These are phyloP conservation scores for Rotaria socialis DNA, from an alignment of 2,888 invertebrate genomes.

Conservation along the genomic window DNA sequence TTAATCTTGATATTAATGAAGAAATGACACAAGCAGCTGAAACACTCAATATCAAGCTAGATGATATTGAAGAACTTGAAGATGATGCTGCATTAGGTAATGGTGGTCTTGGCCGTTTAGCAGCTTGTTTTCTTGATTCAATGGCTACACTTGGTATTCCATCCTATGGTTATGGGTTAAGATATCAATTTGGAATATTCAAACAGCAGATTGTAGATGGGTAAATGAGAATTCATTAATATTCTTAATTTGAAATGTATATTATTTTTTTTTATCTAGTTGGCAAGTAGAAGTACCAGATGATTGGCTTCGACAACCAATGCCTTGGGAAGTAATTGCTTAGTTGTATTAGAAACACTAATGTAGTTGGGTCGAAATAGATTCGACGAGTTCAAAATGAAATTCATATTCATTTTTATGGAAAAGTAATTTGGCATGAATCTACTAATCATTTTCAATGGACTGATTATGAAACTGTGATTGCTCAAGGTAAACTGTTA, in stretches of 20 bases:
- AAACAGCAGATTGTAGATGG: constrained; percentile 90
- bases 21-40: constrained; percentile 98
- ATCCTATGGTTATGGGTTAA: constrained; percentile 96
- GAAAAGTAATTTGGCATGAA: constrained; percentile 56
- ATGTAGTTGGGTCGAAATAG: background rate
- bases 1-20: constrained; percentile 92
- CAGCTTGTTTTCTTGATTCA: constrained; percentile 97
- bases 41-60: constrained; percentile 87
- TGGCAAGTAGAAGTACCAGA: constrained; percentile 96
- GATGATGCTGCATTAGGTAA: constrained; percentile 98
- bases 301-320: constrained; percentile 94
- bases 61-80: constrained; percentile 91
- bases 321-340: constrained; percentile 98
- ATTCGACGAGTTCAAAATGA: constrained; percentile 68
- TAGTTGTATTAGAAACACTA: constrained; percentile 56
- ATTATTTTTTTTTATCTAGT: constrained; percentile 55
- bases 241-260: no score
- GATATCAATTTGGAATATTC: constrained; percentile 99
- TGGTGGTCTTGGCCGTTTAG: constrained; percentile 91
- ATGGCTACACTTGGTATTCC: constrained; percentile 96
- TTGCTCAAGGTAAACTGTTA: constrained; percentile 77
- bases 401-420: constrained; percentile 93
- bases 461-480: constrained; percentile 76
- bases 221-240: constrained; percentile 55
- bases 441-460: constrained; percentile 56